phyloP scores from a whole-genome alignment of 2,113 vertebrate species.

The Lates calcarifer region DNA sequence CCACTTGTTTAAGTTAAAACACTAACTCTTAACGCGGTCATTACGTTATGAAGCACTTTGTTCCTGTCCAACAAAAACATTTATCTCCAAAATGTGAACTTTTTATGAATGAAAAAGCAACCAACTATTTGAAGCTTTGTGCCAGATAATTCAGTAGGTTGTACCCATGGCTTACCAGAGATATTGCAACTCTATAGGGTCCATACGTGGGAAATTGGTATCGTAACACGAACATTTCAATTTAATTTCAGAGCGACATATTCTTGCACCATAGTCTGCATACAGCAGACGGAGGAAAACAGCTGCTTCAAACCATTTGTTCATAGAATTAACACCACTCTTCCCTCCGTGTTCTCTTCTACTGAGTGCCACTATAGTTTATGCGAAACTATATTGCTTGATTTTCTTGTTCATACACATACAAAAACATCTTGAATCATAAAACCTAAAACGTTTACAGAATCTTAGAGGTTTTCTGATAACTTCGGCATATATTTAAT shows the following conservation, averaged over 20 bases:
- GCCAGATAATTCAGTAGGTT: background rate
- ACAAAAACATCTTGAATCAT: background rate
- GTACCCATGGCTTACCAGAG: background rate
- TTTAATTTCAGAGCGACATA: background rate
- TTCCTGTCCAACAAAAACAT: too few relatives aligned
- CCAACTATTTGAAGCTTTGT: too few relatives aligned
- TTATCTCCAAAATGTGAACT: too few relatives aligned
- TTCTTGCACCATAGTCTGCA: too few relatives aligned
- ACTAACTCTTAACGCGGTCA: too few relatives aligned
- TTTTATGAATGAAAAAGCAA: too few relatives aligned
- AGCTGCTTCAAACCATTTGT: background rate
- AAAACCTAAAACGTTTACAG: background rate
- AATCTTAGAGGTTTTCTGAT: background rate
- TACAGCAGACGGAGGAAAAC: background rate
- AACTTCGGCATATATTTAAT: background rate
- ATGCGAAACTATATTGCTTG: background rate
- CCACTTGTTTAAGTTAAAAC: too few relatives aligned
- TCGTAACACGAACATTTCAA: background rate
- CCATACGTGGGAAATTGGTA: background rate
- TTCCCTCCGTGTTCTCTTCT: background rate
- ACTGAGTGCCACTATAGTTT: background rate
- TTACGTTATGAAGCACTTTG: too few relatives aligned
- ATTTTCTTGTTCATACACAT: too few relatives aligned
- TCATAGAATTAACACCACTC: background rate
- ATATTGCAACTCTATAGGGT: background rate